Percentiles rank a stretch among this genome's conserved stretches.
These are phyloP conservation scores for Pterophyllum scalare DNA, from an alignment of 2,113 vertebrate species.

Conservation along the genomic window DNA sequence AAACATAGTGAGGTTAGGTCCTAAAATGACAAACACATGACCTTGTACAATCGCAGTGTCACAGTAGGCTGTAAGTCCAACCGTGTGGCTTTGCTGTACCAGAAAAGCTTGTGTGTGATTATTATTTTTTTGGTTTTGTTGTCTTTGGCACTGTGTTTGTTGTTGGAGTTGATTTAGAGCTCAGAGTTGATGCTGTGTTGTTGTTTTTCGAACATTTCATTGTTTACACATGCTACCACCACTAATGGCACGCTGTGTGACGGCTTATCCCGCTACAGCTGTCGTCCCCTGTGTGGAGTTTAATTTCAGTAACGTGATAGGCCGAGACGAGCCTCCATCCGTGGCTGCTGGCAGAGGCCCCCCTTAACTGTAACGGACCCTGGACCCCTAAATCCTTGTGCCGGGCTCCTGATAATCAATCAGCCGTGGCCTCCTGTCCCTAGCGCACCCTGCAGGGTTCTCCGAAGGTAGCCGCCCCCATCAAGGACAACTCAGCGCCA, in stretches of 20 bases:
- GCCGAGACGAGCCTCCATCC: conserved; percentile 50
- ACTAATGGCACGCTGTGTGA: conserved; percentile 50
- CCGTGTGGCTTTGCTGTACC: conserved; percentile 21
- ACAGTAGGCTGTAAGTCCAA: conserved; percentile 1
- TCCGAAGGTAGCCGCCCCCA: conserved; percentile 67
- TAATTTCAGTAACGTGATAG: conserved; percentile 81
- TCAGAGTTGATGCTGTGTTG: conserved; percentile 19
- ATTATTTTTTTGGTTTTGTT: neutral
- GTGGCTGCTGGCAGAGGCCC: conserved; percentile 51
- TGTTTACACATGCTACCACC: conserved; percentile 64
- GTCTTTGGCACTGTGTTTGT: conserved; percentile 25
- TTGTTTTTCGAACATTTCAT: conserved; percentile 27
- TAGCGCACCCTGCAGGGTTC: conserved; percentile 53
- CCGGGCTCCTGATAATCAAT: conserved; percentile 69
- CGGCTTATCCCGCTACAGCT: conserved; percentile 79
- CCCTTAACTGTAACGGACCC: conserved; percentile 49
- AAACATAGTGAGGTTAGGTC: conserved; percentile 34
- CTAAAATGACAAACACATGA: conserved; percentile 48
- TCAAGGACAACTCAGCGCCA: conserved; percentile 60
- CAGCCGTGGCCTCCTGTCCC: conserved; percentile 36
- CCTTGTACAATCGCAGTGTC: neutral
- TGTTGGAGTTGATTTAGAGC: conserved; percentile 34
- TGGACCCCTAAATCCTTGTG: conserved; percentile 45
- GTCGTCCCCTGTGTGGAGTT: conserved; percentile 75
- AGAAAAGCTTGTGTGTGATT: neutral